Evolutionary conservation across 2,888 invertebrate species (phyloP), one percentile per base, ranked within the genome.

Genomic region (Archips xylosteana): DNA sequence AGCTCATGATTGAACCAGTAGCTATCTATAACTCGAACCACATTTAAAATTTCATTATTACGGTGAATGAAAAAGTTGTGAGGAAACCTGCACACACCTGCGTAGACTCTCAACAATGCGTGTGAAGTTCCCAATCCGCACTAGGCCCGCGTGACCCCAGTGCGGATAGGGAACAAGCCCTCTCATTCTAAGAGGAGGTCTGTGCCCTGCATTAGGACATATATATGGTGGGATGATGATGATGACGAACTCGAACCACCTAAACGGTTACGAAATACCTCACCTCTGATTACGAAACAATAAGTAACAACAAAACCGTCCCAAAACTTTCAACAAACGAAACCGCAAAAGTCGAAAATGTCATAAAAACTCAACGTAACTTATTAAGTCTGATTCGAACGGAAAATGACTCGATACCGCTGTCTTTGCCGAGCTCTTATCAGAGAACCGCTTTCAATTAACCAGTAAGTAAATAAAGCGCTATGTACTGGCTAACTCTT

Each of bases 391-490:
- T 82, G 84, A 83, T 83, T 82, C 81, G 82, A 82, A 82, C 80
- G 80, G 78, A 76, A 78, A 81, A 81, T 75, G 75, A 71, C 71
- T 81, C 86, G 85, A 87, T 87, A 84, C 85, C 84, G 86, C 87
- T 88, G 91, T 88, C 88, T 88, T 86, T 86, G 83, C 81, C 87
- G 85, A 82, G 81, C 87, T 85, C 89, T 90, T 92, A 92, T 92
- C 92, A 88, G 78, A 82, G 86, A 87, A 92, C 89, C 91, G 89
- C 91, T 92, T 93, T 92, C 92, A 93, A 93, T 93, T 93, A 93
- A 91, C 88, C 84, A 91, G 91, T 92, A 92, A 91, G 92, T 94
- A 93, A 91, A 93, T 93, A 92, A 83, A 87, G 87, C 79, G 83
- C 87, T 91, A 94, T 94, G 81, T 93, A 93, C 88, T 84, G 77